Evolutionary conservation across 2,797 vertebrate species (phyloP), one percentile per base, ranked within the genome.

Genomic region (Nannoperca obscura): DNA sequence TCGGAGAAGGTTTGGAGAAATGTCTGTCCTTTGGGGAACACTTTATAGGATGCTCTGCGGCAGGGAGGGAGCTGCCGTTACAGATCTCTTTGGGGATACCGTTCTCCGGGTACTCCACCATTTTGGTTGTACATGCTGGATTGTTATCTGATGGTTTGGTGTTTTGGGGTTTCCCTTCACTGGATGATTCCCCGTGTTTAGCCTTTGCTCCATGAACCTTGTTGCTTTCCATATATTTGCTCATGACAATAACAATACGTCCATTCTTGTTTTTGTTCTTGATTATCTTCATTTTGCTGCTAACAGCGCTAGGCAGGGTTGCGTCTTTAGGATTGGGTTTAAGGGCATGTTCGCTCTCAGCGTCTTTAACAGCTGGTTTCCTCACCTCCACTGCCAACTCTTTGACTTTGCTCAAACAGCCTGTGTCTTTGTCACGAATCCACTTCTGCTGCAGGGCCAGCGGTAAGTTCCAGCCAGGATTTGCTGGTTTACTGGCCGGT

Each of bases 221-320:
- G 76, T 96, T 96, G 17, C 92, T 85, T 88, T 99, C 98, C 98
- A 99, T 99, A 84, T 99, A 99, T 86, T 99, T 99, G 95, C 98
- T 99, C 98, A 99, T 99, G 76, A 99, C 98, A 12, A 99, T 99
- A 74, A 99, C 98, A 6, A 99, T 99, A 67, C 97, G 96, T 19
- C 98, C 98, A 0, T 99, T 99, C 91, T 99, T 99, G 94, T 99
- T 99, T 86, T 99, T 99, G 88, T 99, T 99, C 92, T 98, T 98
- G 85, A 99, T 98, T 46, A 99, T 99, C 94, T 99, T 99, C 97
- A 99, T 99, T 93, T 99, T 99, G 83, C 97, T 95, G 82, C 97
- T 97, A 0, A 96, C 90, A 9, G 96, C 91, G 0, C 96, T 97
- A 19, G 94, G 93, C 34, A 93, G 82, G 1, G 88, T 81, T 0